Conservation (phyloP, 2,888 invertebrate species). For the Parnassius smintheus region DNA sequence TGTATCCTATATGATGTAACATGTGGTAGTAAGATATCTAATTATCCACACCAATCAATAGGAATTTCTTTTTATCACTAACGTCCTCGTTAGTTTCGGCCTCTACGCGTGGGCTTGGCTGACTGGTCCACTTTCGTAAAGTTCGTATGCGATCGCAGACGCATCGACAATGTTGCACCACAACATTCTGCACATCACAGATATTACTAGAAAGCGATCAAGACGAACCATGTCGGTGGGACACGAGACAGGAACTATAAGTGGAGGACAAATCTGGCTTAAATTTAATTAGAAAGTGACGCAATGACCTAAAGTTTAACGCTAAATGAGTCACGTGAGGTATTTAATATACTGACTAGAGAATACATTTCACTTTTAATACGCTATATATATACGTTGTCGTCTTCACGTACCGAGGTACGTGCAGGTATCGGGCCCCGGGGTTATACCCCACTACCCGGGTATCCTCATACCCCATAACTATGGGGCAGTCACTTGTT, state of each 20-base stretch:
- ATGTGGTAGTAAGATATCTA: conserved; percentile 1
- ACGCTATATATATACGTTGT: no score
- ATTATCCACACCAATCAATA: conserved; percentile 9
- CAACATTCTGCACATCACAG: conserved; percentile 52
- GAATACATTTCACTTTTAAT: no score
- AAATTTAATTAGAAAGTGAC: neutral
- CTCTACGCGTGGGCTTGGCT: conserved; percentile 33
- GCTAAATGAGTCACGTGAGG: no score
- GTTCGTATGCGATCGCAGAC: conserved; percentile 52
- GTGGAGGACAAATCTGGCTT: conserved; percentile 15
- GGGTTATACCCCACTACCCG: no score
- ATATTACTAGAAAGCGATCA: conserved; percentile 68
- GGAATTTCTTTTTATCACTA: conserved; percentile 15
- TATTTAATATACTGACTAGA: no score
- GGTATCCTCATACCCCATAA: no score
- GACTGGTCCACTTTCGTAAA: conserved; percentile 62
- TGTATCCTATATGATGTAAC: no score
- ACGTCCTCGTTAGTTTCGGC: conserved; percentile 20
- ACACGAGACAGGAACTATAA: conserved; percentile 39
- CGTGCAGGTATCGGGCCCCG: no score
- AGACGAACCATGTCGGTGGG: conserved; percentile 50
- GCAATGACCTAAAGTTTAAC: no score
- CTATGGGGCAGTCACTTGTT: no score
- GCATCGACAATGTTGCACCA: conserved; percentile 41
- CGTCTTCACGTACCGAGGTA: no score